phyloP scores from a whole-genome alignment of 2,888 invertebrate genomes.

The Ecliptopera silaceata region DNA sequence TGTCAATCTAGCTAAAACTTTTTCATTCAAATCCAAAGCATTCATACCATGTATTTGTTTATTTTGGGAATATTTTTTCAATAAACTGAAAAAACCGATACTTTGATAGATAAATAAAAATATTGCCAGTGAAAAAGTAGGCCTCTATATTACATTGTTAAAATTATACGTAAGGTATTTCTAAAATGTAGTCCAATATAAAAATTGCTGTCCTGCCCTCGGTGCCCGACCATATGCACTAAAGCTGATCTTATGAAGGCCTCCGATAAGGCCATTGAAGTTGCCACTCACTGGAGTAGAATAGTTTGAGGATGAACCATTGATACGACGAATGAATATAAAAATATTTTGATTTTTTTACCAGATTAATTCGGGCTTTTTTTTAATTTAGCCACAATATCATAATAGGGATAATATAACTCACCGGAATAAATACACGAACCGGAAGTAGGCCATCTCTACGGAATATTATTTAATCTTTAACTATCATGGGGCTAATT shows the following conservation, averaged over 20 bases:
- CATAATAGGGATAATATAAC: background rate
- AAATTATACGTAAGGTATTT: background rate
- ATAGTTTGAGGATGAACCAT: no score
- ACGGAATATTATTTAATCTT: constrained; percentile 17
- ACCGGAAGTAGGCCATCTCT: constrained; percentile 10
- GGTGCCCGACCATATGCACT: no score
- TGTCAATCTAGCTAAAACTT: background rate
- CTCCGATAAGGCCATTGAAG: no score
- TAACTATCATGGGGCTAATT: background rate
- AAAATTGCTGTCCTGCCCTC: no score
- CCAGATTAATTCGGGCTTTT: no score
- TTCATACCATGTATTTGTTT: background rate
- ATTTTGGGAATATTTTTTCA: background rate
- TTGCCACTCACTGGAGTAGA: no score
- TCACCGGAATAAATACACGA: constrained; percentile 3
- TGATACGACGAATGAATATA: no score
- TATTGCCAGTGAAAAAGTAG: no score
- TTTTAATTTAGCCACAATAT: no score
- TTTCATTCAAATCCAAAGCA: background rate
- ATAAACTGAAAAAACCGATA: background rate
- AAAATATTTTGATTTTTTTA: no score
- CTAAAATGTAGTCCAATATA: no score
- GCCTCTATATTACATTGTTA: background rate
- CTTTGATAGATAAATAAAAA: background rate
- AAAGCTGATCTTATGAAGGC: no score